These are phyloP conservation scores for Notospermus geniculatus DNA, from an alignment of 1,140 invertebrate species.

Conservation along the genomic window DNA sequence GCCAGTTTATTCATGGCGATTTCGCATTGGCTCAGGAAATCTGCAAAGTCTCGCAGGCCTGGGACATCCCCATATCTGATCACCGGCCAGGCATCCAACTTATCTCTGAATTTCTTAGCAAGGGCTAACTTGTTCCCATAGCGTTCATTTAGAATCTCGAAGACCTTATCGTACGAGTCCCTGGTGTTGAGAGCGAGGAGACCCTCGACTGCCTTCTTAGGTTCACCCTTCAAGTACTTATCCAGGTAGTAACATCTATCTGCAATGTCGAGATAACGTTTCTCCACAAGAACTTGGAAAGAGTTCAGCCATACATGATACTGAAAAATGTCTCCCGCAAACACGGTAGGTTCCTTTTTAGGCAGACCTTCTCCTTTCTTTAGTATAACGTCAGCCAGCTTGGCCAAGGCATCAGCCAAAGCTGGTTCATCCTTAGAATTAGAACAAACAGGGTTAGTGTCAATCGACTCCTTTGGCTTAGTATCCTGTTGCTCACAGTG, in stretches of 20 bases:
- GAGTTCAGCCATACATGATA: conserved; percentile 15
- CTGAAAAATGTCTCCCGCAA: conserved; percentile 23
- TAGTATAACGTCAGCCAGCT: too few species aligned
- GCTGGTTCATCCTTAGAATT: too few species aligned
- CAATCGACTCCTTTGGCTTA: too few species aligned
- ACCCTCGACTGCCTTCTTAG: conserved; percentile 12
- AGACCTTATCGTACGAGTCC: conserved; percentile 13
- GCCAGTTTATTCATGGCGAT: too few species aligned
- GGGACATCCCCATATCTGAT: conserved; percentile 1
- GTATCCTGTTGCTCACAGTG: too few species aligned
- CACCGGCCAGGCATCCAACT: conserved; percentile 16
- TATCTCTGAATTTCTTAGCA: conserved; percentile 14
- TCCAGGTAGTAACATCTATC: conserved; percentile 15
- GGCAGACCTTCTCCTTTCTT: conserved; percentile 15
- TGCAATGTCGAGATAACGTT: neutral
- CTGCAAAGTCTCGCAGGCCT: conserved; percentile 20
- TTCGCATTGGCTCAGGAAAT: conserved; percentile 20
- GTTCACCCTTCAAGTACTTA: conserved; percentile 4
- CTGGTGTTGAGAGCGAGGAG: conserved; percentile 8
- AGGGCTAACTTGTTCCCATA: conserved; percentile 19
- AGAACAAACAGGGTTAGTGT: too few species aligned
- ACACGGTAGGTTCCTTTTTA: conserved; percentile 23
- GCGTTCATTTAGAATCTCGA: conserved; percentile 11
- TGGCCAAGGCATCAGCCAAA: too few species aligned
- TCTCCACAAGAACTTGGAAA: conserved; percentile 7